Base-by-base conservation (phyloP, 30 jellyfish, hydroid and myxozoan species). In the Hydra vulgaris region DNA sequence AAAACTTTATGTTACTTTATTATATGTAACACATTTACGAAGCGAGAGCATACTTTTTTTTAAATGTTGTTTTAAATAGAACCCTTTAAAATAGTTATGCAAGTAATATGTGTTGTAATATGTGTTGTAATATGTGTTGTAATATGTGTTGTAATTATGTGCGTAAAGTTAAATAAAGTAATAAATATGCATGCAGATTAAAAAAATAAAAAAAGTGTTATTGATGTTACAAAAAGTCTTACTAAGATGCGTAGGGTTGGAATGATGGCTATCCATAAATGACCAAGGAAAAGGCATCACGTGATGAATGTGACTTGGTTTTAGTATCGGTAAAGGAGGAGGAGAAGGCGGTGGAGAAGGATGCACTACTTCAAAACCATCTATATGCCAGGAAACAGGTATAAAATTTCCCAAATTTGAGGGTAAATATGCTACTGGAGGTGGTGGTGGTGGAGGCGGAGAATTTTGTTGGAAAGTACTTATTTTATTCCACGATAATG, bases 341-440 rank as follows among this genome's bases (percentile, higher is more conserved):
- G 85, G 78, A 20, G 85, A 81, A 3, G 85, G 85, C 25, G 68
- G 56, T 52, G 68, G 27, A 78, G 76, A 74, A 53, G 85, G 85
- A 53, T 54, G 85, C 21, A 61, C 53, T 12, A 19, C 17, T 73
- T n/a, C 27, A 68, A 23, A 23, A 68, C 25, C 75, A 68, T 68
- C 75, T n/a, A 68, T 68, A 68, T 68, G 75, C 61, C 61, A 40
- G 12, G 61, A 40, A 3, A 40, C 8, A 5, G 61, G 61, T 40
- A 40, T 40, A 40, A 40, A 40, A 40, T 40, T 40, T 3, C 61
- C 61, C 5, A 40, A 40, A 40, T 40, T 40, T 40, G 61, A 40
- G 12, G 5, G 5, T 12, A 40, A 12, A 5, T 3, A 40, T 40
- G 61, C 61, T 40, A 12, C 5, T 40, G 61, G 61, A 3, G 61